Conservation (phyloP, 2,888 invertebrate genomes). For the Didymodactylos carnosus region DNA sequence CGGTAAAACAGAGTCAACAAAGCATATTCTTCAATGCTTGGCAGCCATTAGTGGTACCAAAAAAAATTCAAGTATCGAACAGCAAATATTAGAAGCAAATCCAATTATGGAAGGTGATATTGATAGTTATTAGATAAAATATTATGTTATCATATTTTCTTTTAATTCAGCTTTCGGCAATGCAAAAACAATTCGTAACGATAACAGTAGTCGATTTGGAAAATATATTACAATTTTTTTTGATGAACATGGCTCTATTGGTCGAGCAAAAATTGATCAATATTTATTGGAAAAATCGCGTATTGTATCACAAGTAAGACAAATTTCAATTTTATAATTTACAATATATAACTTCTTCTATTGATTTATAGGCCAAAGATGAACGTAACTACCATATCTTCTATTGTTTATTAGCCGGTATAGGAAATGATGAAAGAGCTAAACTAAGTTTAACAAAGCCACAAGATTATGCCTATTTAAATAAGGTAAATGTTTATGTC, state of each 20-base stretch:
- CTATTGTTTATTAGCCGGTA: slow-evolving; percentile 74
- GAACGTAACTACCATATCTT: slow-evolving; percentile 96
- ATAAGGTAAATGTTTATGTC: slow-evolving; percentile 47
- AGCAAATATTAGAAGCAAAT: slow-evolving; percentile 94
- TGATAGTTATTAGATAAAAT: neutral
- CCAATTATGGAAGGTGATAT: slow-evolving; percentile 55
- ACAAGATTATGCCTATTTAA: slow-evolving; percentile 66
- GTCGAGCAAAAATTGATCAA: slow-evolving; percentile 94
- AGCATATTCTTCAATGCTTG: slow-evolving; percentile 85
- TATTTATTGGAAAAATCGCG: slow-evolving; percentile 91
- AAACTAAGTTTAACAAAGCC: slow-evolving; percentile 71
- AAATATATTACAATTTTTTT: slow-evolving; percentile 99
- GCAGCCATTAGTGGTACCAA: slow-evolving; percentile 80
- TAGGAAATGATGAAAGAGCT: slow-evolving; percentile 68
- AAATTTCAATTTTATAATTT: neutral
- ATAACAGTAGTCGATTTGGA: slow-evolving; percentile 94
- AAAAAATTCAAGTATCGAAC: slow-evolving; percentile 99
- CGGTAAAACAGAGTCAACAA: slow-evolving; percentile 95
- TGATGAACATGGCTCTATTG: slow-evolving; percentile 74
- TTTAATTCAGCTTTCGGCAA: slow-evolving; percentile 64
- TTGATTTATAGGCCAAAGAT: slow-evolving; percentile 47
- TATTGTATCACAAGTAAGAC: slow-evolving; percentile 67
- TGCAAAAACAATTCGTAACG: slow-evolving; percentile 92
- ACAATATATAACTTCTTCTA: neutral
- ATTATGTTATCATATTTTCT: neutral